Base-by-base conservation (phyloP, 2,797 vertebrate genomes). In the Alectoris magna region DNA sequence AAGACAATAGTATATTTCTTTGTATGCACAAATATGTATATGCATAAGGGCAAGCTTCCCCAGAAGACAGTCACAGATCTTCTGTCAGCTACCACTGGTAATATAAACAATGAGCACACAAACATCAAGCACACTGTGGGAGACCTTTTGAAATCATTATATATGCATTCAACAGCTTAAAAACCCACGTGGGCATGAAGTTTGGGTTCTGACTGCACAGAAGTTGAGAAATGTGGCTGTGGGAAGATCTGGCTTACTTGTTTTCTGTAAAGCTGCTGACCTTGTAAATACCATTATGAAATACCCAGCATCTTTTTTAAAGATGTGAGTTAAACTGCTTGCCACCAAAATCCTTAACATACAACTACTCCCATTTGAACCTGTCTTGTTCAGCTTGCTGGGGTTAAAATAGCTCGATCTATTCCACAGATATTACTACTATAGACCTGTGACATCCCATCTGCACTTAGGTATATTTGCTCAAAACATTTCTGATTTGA, bases 81-180 rank as follows among this genome's bases (percentile, higher is more conserved):
- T 93, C 62, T 93, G 73, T 69, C 79, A 93, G 71, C 67, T 89
- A 76, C 56, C 83, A 34, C 60, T 71, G 39, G 27, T 36, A 87
- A 55, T 36, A 70, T 23, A 88, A 91, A 84, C 49, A 90, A 71
- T 70, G 64, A 2, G 11, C 68, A 91, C 91, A 56, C 56, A 83
- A 83, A 88, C 73, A 87, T 41, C 38, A 90, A 91, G 56, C 48
- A 51, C 70, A 49, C 62, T 44, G 64, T 73, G 44, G 63, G 63
- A 96, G 68, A 81, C 21, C 51, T 90, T 86, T 84, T 73, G 23
- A 93, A 94, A 71, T 70, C 18, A n/a, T 38, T 91, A 55, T 39
- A 51, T 55, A 72, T 75, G 39, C 58, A 74, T 38, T 27, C 9
- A 74, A 77, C 44, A 66, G 24, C 36, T 80, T 46, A 39, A 74